Evolutionary conservation across 2,888 invertebrate genomes (phyloP), one percentile per base, ranked within the genome.

Genomic region (Kuschelorhynchus macadamiae): DNA sequence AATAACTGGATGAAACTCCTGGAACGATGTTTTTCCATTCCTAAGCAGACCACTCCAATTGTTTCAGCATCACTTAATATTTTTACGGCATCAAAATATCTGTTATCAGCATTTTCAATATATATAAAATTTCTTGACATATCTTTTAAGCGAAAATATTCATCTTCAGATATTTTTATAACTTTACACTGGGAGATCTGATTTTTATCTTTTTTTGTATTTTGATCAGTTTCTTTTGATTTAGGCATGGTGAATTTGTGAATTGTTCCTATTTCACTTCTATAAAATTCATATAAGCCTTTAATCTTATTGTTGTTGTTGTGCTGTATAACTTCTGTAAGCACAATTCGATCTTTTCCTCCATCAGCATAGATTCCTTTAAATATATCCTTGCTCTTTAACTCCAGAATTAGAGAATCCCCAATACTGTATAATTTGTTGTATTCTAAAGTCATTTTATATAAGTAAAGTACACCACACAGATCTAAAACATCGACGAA

Each of bases 281-380:
- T 53, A 32, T 73, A 72, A 59, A 75, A 76, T 0, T 71, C 71
- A 21, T 74, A 71, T 1, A 73, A 44, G 7, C 71, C 74, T 25
- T 53, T 63, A 4, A 76, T 49, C 36, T 67, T 70, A 20, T 73
- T 74, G 12, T 61, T 41, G 47, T 74, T 75, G 42, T 76, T 74
- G 53, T 75, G 74, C 33, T 74, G 72, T 32, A 55, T 65, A 0
- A 64, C 68, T 33, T 76, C 71, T 1, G 44, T 52, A 1, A 76
- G 57, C 7, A 68, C 71, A 12, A 76, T 72, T 3, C 68, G 67
- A 39, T 73, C 70, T 46, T 70, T 67, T 8, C 73, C 74, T 17
- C 74, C 71, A 50, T 64, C 72, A 14, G 60, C 61, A 20, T 72
- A 73, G 14, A 72, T 71, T 9, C 76, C 76, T 67, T 76, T 73